Conservation (phyloP, 1,140 invertebrate species). For the Sipha flava region DNA sequence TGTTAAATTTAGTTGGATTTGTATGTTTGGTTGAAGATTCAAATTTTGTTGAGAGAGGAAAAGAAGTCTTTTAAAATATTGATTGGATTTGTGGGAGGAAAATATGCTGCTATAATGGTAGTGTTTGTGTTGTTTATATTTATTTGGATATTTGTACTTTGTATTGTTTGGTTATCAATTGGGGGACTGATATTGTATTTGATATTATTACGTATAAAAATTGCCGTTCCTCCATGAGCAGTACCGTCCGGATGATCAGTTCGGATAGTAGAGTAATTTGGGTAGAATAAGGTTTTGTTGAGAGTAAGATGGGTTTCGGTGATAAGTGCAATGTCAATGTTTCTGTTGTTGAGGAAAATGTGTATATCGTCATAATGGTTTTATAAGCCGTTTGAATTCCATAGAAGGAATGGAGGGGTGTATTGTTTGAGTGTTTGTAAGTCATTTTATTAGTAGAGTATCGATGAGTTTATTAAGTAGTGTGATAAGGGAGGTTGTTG, state of each 20-base stretch:
- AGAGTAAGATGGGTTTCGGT: too few relatives aligned
- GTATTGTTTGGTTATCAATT: not conserved
- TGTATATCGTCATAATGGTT: slow-evolving; percentile 34
- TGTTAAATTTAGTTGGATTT: not conserved
- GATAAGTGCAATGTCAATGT: slow-evolving; percentile 37
- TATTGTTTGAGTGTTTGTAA: not conserved
- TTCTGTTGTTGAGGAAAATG: slow-evolving; percentile 32
- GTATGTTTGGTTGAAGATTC: not conserved
- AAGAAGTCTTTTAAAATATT: too few relatives aligned
- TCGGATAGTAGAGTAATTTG: too few relatives aligned
- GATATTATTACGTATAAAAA: too few relatives aligned
- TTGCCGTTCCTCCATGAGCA: too few relatives aligned
- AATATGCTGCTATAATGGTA: slow-evolving; percentile 9
- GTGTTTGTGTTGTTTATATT: not conserved
- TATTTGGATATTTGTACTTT: slow-evolving; percentile 3
- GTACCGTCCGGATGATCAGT: too few relatives aligned
- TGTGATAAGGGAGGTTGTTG: too few relatives aligned
- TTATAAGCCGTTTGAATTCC: slow-evolving; percentile 36
- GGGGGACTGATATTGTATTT: too few relatives aligned
- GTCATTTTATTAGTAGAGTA: slow-evolving; percentile 10
- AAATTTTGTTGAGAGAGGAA: not conserved
- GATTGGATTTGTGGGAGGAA: slow-evolving; percentile 8
- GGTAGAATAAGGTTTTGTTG: too few relatives aligned
- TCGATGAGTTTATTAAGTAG: not conserved
- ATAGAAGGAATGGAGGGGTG: not conserved